These are phyloP conservation scores for Betta splendens DNA, from an alignment of 2,797 vertebrate species.

Conservation along the genomic window DNA sequence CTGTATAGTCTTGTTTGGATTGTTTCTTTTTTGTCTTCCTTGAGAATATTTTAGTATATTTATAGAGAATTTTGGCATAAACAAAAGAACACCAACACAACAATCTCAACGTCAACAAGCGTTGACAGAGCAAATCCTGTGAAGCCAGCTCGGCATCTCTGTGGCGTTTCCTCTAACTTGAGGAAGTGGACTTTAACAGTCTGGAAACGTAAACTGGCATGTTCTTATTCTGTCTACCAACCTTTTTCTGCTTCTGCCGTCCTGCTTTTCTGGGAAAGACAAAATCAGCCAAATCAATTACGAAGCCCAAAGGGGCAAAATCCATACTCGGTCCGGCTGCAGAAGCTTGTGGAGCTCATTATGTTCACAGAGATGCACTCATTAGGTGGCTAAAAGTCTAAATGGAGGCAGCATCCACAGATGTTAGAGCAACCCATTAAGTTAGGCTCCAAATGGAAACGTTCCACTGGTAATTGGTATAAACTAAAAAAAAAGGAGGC, in stretches of 20 bases:
- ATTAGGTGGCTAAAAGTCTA: slow-evolving; percentile 48
- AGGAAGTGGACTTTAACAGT: neutral
- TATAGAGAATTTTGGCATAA: neutral
- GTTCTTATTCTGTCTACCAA: neutral
- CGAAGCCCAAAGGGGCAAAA: slow-evolving; percentile 44
- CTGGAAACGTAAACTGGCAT: slow-evolving; percentile 12
- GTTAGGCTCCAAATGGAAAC: slow-evolving; percentile 56
- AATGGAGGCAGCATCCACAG: slow-evolving; percentile 56
- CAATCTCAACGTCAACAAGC: no score
- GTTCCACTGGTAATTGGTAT: slow-evolving; percentile 51
- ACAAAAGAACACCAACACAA: no score
- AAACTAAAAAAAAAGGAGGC: slow-evolving; percentile 19
- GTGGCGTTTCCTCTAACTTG: neutral
- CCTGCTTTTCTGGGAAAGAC: slow-evolving; percentile 39
- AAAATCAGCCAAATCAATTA: slow-evolving; percentile 58
- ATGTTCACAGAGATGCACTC: slow-evolving; percentile 44
- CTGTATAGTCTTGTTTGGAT: no score
- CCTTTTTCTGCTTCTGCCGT: slow-evolving; percentile 4
- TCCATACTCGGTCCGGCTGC: slow-evolving; percentile 50
- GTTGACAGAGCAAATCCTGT: no score
- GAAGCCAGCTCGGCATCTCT: neutral
- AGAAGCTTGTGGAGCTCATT: slow-evolving; percentile 48
- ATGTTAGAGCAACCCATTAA: slow-evolving; percentile 61
- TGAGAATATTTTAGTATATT: no score
- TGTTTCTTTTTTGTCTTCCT: no score